Percentiles rank a stretch among this genome's conserved stretches.
Conservation (phyloP, 1,140 invertebrate species). For the Hyphantria cunea region DNA sequence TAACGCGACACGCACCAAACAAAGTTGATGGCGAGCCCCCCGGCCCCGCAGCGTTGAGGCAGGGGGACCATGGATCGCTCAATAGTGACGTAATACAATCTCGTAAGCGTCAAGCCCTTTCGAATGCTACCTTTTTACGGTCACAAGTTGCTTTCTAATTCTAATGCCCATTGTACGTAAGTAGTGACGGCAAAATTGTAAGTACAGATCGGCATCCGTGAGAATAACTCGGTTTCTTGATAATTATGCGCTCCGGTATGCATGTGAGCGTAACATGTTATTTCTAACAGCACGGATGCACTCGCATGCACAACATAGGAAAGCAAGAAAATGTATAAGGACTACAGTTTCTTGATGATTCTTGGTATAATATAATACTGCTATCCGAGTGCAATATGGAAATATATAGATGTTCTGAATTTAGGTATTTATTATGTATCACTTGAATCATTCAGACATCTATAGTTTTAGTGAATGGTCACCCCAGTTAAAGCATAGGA, state of each 20-base stretch:
- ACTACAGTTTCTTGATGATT: no score
- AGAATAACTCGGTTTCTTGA: constrained; percentile 52
- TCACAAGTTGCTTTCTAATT: constrained; percentile 77
- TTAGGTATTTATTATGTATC: no score
- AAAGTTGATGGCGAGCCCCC: constrained; percentile 20
- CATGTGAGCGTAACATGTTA: constrained; percentile 29
- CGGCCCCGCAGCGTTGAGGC: constrained; percentile 27
- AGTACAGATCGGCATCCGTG: constrained; percentile 68
- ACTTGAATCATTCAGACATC: no score
- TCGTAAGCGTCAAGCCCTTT: constrained; percentile 70
- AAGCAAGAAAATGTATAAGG: no score
- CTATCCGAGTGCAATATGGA: no score
- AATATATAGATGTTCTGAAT: no score
- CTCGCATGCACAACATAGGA: constrained; percentile 1
- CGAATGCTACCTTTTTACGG: constrained; percentile 73
- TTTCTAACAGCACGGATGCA: constrained; percentile 17
- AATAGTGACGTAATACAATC: constrained; percentile 70
- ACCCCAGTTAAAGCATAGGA: no score
- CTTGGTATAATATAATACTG: no score
- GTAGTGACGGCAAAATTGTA: constrained; percentile 54
- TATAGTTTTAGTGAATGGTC: no score
- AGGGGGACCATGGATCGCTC: constrained; percentile 48
- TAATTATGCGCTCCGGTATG: constrained; percentile 54
- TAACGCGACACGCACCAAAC: constrained; percentile 32
- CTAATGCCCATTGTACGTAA: constrained; percentile 73